Evolutionary conservation across 2,113 vertebrate genomes (phyloP).

Genomic region (Hassar affinis): DNA sequence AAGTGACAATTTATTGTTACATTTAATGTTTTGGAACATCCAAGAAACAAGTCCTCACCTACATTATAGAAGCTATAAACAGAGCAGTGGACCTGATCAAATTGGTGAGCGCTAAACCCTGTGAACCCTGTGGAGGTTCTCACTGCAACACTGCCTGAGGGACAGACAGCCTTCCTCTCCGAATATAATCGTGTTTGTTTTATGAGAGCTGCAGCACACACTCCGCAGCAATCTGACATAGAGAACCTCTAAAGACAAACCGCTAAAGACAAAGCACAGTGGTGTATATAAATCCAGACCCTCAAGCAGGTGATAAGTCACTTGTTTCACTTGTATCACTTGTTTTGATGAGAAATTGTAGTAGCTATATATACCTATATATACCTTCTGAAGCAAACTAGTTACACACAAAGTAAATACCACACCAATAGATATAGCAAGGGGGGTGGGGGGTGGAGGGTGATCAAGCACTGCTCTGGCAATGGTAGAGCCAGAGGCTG

Average conservation of each 20-base stretch:
- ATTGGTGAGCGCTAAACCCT: neutral
- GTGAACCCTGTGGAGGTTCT: neutral
- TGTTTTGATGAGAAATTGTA: neutral
- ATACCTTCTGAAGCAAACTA: neutral
- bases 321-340: neutral
- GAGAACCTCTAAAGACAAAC: too few species aligned
- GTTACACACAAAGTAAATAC: neutral
- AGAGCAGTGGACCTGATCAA: neutral
- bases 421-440: too few species aligned
- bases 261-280: neutral
- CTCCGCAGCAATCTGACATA: constrained; percentile 20
- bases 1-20: neutral
- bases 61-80: neutral
- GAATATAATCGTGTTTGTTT: constrained; percentile 49
- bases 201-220: constrained; percentile 37
- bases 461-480: too few species aligned
- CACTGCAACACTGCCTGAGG: neutral
- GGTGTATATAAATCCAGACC: neutral
- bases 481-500: too few species aligned
- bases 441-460: too few species aligned
- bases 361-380: too few species aligned
- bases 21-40: neutral
- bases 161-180: neutral
- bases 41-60: neutral
- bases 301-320: neutral